Evolutionary conservation across 2,113 vertebrate species (phyloP).

Genomic region (Melanostigma gelatinosum): DNA sequence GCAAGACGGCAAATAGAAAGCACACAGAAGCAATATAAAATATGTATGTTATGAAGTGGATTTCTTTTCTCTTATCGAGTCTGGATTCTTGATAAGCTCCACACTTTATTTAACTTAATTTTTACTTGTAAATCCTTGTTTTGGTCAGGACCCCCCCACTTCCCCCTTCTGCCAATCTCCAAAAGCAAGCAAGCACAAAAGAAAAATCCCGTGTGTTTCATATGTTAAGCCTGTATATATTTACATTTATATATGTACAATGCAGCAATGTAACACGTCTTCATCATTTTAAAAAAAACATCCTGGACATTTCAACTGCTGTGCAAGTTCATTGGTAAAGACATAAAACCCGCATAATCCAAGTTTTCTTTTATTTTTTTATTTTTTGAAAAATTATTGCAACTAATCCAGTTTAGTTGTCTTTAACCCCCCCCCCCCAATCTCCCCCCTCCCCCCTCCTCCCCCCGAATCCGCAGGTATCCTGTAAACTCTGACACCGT

Average conservation of each 20-base stretch:
- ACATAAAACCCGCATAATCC: constrained; percentile 92
- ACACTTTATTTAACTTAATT: constrained; percentile 15
- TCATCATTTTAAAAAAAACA: constrained; percentile 73
- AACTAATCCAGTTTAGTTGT: constrained; percentile 90
- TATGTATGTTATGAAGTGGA: constrained; percentile 57
- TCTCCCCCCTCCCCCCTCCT: no score
- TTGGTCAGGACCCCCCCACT: constrained; percentile 17
- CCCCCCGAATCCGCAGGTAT: constrained; percentile 50
- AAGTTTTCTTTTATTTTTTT: constrained; percentile 71
- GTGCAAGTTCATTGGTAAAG: constrained; percentile 89
- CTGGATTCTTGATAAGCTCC: constrained; percentile 44
- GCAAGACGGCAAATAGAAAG: constrained; percentile 59
- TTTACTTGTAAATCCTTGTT: constrained; percentile 45
- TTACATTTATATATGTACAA: constrained; percentile 77
- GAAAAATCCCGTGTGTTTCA: constrained; percentile 65
- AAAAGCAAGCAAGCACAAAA: constrained; percentile 56
- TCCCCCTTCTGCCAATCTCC: constrained; percentile 29
- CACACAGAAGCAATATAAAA: constrained; percentile 75
- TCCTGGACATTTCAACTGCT: constrained; percentile 81
- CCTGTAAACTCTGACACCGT: constrained; percentile 42
- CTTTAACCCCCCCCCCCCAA: constrained; percentile 28
- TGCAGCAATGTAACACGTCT: constrained; percentile 80
- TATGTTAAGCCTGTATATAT: constrained; percentile 71
- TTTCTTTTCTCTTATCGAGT: constrained; percentile 36
- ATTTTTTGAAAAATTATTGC: constrained; percentile 83